A percentile compares a stretch with the other conserved stretches of the same genome.
Evolutionary conservation across 1,140 invertebrate species (phyloP).

Genomic region (Conus ventricosus): DNA sequence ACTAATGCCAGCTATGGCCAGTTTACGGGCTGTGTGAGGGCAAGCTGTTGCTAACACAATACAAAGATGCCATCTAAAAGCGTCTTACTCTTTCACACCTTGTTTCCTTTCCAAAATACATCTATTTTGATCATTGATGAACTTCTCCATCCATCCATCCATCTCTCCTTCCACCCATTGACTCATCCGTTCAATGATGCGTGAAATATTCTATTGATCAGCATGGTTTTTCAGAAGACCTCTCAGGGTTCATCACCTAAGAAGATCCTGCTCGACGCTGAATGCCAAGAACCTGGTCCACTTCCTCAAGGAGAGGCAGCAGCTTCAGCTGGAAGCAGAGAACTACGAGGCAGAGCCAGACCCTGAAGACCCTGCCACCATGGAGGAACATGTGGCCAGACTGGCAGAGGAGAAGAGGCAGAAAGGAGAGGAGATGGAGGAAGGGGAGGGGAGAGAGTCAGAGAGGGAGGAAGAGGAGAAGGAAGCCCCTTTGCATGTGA

Average conservation of each 20-base stretch:
- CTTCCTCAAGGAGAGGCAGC: slow-evolving; percentile 32
- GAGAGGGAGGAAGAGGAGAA: slow-evolving; percentile 34
- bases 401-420: neutral
- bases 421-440: neutral
- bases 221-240: too few species aligned
- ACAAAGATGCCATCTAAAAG: too few species aligned
- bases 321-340: slow-evolving; percentile 32
- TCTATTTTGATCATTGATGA: too few species aligned
- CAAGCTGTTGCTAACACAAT: too few species aligned
- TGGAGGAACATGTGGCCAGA: neutral
- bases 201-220: too few species aligned
- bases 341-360: slow-evolving; percentile 36
- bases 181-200: too few species aligned
- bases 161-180: too few species aligned
- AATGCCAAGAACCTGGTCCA: neutral
- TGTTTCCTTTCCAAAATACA: too few species aligned
- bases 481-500: slow-evolving; percentile 57
- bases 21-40: too few species aligned
- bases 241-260: neutral
- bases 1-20: too few species aligned
- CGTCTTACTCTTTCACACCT: too few species aligned
- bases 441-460: slow-evolving; percentile 37
- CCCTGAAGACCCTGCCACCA: slow-evolving; percentile 12
- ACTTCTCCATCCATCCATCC: too few species aligned
- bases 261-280: neutral